These are phyloP conservation scores for Drosophila infuscata DNA, from an alignment of 2,888 invertebrate species.

Conservation along the genomic window DNA sequence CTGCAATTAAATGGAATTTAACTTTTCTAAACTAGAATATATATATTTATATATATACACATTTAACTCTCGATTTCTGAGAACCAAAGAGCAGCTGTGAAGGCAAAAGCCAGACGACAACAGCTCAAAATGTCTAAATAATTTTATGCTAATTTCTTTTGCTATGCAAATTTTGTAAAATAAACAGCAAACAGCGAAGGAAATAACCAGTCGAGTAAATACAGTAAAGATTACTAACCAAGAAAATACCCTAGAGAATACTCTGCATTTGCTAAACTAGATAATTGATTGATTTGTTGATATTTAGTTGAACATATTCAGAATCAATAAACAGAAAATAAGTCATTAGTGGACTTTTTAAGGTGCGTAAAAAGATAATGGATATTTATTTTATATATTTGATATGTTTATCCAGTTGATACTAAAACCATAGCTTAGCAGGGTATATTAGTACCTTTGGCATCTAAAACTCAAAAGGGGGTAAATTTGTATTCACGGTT, in stretches of 20 bases:
- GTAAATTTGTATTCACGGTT: conserved; percentile 11
- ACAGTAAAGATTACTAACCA: neutral
- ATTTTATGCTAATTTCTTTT: conserved; percentile 79
- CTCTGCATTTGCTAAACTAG: neutral
- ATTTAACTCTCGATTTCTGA: conserved; percentile 9
- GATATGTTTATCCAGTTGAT: neutral
- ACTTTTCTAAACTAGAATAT: conserved; percentile 16
- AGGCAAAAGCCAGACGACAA: conserved; percentile 27
- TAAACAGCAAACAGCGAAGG: conserved; percentile 60
- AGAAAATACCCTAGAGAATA: conserved; percentile 24
- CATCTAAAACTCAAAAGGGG: conserved; percentile 4
- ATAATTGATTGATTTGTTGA: neutral
- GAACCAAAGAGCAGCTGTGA: conserved; percentile 33
- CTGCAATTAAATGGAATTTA: conserved; percentile 22
- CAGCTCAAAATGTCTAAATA: conserved; percentile 63
- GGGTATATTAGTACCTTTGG: conserved; percentile 28
- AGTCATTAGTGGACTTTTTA: neutral
- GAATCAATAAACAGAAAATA: neutral
- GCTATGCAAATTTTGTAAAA: conserved; percentile 69
- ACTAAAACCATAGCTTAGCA: neutral
- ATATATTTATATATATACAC: neutral
- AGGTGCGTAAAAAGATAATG: neutral
- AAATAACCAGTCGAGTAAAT: conserved; percentile 34
- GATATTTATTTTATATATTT: neutral
- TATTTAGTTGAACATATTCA: neutral